A percentile compares a stretch with the other conserved stretches of the same genome.
phyloP scores from a whole-genome alignment of 2,113 vertebrate genomes.

The Chaenocephalus aceratus region DNA sequence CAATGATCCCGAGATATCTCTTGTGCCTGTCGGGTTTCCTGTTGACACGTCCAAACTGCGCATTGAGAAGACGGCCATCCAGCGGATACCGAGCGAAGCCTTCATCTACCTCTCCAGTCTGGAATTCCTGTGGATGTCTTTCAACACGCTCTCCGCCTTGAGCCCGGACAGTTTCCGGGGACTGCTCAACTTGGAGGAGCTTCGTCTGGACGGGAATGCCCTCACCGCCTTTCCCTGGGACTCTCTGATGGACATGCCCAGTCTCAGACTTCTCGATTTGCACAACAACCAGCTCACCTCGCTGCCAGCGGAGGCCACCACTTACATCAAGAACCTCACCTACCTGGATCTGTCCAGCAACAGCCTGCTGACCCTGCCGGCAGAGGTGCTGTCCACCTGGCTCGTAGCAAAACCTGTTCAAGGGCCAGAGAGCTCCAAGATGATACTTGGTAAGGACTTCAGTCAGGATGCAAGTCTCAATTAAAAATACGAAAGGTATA shows the following conservation, averaged over 20 bases:
- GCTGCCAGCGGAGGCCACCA: constrained; percentile 87
- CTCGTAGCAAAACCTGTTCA: constrained; percentile 83
- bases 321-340: constrained; percentile 90
- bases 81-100: constrained; percentile 89
- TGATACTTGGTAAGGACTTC: constrained; percentile 91
- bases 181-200: constrained; percentile 89
- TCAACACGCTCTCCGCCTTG: constrained; percentile 90
- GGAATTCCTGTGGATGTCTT: constrained; percentile 97
- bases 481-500: neutral
- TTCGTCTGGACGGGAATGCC: constrained; percentile 92
- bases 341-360: constrained; percentile 97
- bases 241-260: constrained; percentile 88
- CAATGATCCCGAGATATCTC: constrained; percentile 93
- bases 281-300: constrained; percentile 92
- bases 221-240: constrained; percentile 95
- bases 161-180: constrained; percentile 88
- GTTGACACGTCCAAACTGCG: constrained; percentile 90
- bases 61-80: constrained; percentile 94
- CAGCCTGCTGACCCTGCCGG: constrained; percentile 91
- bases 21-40: constrained; percentile 91
- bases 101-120: constrained; percentile 89
- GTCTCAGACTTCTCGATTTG: constrained; percentile 92
- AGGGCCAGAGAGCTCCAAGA: constrained; percentile 87
- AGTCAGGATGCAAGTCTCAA: neutral
- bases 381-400: constrained; percentile 90